Conservation (phyloP, 2,113 vertebrate species). For the Nothocercus julius region DNA sequence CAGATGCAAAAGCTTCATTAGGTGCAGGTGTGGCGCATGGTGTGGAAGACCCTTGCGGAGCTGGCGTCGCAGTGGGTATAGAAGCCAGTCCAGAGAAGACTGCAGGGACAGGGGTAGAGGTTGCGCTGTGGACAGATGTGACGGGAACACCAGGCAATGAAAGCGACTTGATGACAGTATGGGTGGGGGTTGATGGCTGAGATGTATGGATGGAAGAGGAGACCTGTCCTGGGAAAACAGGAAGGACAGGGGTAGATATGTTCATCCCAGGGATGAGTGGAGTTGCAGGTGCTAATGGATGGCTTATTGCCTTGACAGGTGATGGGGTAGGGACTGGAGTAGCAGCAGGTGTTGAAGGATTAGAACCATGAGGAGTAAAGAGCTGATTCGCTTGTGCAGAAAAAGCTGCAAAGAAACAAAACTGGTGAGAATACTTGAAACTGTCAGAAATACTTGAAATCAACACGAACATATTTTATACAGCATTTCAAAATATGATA, state of each 20-base stretch:
- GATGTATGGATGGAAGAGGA: conserved; percentile 69
- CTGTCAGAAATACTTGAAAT: conserved; percentile 54
- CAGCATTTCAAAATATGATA: conserved; percentile 45
- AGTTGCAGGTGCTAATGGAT: conserved; percentile 74
- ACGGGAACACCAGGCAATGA: conserved; percentile 64
- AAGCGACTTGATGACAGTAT: conserved; percentile 79
- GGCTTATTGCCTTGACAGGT: conserved; percentile 79
- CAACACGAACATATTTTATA: conserved; percentile 61
- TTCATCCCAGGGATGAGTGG: conserved; percentile 73
- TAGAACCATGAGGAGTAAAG: conserved; percentile 88
- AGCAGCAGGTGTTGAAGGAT: conserved; percentile 82
- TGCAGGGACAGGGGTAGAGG: conserved; percentile 83
- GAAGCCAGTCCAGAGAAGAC: conserved; percentile 89
- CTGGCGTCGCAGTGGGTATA: conserved; percentile 52
- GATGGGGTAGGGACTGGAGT: conserved; percentile 83
- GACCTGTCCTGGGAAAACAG: conserved; percentile 78
- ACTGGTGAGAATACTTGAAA: conserved; percentile 73
- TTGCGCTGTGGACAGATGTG: conserved; percentile 72
- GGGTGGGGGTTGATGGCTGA: conserved; percentile 71
- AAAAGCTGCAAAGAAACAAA: conserved; percentile 84
- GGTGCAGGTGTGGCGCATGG: conserved; percentile 80
- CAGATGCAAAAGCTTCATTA: conserved; percentile 79
- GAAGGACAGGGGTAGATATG: conserved; percentile 70
- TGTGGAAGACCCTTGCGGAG: conserved; percentile 76
- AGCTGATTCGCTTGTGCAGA: conserved; percentile 87